Evolutionary conservation across 2,888 invertebrate species (phyloP).

Genomic region (Melinopterus prodromus): DNA sequence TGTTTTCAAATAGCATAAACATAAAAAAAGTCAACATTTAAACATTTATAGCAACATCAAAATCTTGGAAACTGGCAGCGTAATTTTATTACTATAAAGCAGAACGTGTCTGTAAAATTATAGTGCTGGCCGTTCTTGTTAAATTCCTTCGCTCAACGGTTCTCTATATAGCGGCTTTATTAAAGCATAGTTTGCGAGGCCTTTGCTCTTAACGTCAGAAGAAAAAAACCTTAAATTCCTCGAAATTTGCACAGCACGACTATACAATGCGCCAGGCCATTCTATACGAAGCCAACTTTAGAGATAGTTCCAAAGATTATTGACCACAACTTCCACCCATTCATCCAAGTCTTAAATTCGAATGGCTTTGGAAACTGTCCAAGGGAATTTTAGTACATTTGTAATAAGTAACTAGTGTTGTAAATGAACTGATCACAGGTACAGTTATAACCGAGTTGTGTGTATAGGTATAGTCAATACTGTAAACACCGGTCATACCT

Average conservation of each 20-base stretch:
- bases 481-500: too few relatives aligned
- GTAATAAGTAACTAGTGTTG: background rate
- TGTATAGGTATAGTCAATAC: too few relatives aligned
- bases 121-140: background rate
- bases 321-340: background rate
- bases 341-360: background rate
- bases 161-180: background rate
- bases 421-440: too few relatives aligned
- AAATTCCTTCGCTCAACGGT: background rate
- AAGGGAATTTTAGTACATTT: background rate
- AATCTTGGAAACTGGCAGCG: too few relatives aligned
- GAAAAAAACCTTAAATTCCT: background rate
- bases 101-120: background rate
- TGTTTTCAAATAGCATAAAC: too few relatives aligned
- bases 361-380: background rate
- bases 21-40: too few relatives aligned
- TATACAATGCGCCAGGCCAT: background rate
- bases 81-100: background rate
- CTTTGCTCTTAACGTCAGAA: background rate
- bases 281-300: background rate
- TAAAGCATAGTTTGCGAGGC: slow-evolving; percentile 4
- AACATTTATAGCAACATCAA: too few relatives aligned
- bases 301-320: background rate
- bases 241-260: background rate
- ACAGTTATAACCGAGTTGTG: too few relatives aligned